Evolutionary conservation across 1,140 invertebrate genomes (phyloP).

Genomic region (Bombus difficillimus): DNA sequence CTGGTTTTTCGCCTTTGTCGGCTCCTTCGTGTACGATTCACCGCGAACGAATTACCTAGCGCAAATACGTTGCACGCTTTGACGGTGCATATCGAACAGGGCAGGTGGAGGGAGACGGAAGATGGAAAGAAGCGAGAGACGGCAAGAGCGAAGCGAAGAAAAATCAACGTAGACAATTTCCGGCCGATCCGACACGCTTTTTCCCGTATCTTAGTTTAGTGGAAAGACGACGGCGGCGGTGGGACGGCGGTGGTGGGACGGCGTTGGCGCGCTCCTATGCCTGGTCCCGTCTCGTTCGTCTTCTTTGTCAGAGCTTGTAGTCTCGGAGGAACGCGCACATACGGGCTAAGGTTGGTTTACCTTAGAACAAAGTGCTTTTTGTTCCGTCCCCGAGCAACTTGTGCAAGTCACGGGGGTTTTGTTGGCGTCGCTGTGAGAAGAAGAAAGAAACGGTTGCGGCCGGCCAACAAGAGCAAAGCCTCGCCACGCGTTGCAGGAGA

Average conservation of each 20-base stretch:
- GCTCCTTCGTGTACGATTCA: conserved; percentile 29
- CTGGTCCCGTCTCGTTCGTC: conserved; percentile 6
- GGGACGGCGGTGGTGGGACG: not conserved
- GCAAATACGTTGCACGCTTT: conserved; percentile 52
- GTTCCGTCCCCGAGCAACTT: conserved; percentile 64
- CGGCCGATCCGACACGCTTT: conserved; percentile 76
- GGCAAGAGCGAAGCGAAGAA: conserved; percentile 13
- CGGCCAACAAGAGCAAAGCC: conserved; percentile 57
- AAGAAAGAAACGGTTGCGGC: conserved; percentile 14
- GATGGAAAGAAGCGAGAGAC: not conserved
- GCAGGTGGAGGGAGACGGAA: not conserved
- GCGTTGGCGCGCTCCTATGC: not conserved
- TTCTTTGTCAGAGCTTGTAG: conserved; percentile 47
- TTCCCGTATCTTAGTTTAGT: conserved; percentile 55
- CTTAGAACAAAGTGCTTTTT: conserved; percentile 78
- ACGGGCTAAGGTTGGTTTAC: conserved; percentile 70
- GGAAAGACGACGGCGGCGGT: not conserved
- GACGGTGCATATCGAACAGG: conserved; percentile 48
- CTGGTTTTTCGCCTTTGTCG: conserved; percentile 42
- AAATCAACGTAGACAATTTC: conserved; percentile 75
- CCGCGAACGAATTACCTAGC: conserved; percentile 46
- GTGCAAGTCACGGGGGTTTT: conserved; percentile 74
- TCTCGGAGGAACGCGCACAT: conserved; percentile 57
- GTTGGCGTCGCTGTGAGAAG: conserved; percentile 53
- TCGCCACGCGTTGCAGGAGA: conserved; percentile 62